Conservation (phyloP, 92 coral and sea anemone genomes). For the Zoanthus solanderi region DNA sequence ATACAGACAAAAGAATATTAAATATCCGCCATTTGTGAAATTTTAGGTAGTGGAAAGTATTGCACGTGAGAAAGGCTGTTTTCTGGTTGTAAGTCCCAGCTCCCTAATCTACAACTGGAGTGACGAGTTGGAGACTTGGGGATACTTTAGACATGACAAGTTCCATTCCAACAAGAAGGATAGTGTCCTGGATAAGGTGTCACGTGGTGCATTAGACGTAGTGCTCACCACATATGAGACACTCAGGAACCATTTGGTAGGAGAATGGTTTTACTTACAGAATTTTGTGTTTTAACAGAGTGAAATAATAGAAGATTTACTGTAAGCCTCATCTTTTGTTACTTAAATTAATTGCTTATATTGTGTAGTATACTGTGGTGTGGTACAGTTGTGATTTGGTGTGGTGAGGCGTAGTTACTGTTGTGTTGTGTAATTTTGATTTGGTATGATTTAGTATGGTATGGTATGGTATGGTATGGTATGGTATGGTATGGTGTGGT, state of each 20-base stretch:
- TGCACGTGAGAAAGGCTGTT: constrained; percentile 56
- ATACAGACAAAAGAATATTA: not conserved
- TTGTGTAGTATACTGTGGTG: no score
- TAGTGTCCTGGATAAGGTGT: constrained; percentile 78
- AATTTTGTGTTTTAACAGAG: no score
- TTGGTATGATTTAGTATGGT: no score
- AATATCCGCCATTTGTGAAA: not conserved
- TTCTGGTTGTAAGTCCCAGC: constrained; percentile 90
- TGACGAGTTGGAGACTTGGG: constrained; percentile 96
- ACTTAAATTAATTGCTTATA: no score
- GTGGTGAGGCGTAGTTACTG: no score
- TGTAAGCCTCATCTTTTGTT: no score
- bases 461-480: no score
- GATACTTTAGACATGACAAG: constrained; percentile 84
- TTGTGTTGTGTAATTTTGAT: no score
- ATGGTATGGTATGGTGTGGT: no score
- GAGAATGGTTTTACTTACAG: not conserved
- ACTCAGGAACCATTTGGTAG: constrained; percentile 86
- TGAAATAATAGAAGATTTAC: no score
- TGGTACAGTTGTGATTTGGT: no score
- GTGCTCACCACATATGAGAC: constrained; percentile 96
- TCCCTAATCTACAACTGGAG: constrained; percentile 94
- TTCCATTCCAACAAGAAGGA: constrained; percentile 86
- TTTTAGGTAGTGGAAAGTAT: constrained; percentile 22
- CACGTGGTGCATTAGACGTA: constrained; percentile 81